Conservation (phyloP, 2,888 invertebrate genomes). For the Megamerina dolium region DNA sequence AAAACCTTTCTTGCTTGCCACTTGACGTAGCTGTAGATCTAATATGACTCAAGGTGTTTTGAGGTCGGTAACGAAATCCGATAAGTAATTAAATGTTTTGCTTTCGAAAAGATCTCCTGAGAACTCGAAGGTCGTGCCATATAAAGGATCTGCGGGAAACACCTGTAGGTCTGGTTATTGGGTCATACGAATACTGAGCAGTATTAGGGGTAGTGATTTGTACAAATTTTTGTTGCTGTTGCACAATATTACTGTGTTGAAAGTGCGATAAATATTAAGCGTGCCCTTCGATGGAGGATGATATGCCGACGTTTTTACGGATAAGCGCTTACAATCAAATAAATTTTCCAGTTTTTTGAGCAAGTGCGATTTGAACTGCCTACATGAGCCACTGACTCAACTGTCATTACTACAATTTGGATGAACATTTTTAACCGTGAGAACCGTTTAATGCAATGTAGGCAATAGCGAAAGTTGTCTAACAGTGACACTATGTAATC, state of each 20-base stretch:
- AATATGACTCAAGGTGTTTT: too few relatives aligned
- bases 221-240: not conserved
- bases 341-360: slow-evolving; percentile 4
- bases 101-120: not conserved
- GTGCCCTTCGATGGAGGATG: not conserved
- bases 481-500: slow-evolving; percentile 1
- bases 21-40: too few relatives aligned
- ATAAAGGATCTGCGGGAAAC: not conserved
- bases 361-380: slow-evolving; percentile 9
- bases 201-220: not conserved
- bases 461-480: slow-evolving; percentile 7
- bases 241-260: not conserved
- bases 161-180: not conserved
- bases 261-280: not conserved
- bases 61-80: too few relatives aligned
- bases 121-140: not conserved
- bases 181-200: not conserved
- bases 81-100: too few relatives aligned
- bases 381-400: slow-evolving; percentile 7
- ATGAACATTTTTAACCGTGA: slow-evolving; percentile 8
- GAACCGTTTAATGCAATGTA: slow-evolving; percentile 10
- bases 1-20: too few relatives aligned
- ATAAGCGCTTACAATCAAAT: too few relatives aligned
- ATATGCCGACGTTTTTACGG: too few relatives aligned
- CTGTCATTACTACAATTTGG: slow-evolving; percentile 10